Percentiles rank a stretch among this genome's conserved stretches.
These are phyloP conservation scores for Caenorhabditis wallacei DNA, from an alignment of 2,888 invertebrate genomes.

Conservation along the genomic window DNA sequence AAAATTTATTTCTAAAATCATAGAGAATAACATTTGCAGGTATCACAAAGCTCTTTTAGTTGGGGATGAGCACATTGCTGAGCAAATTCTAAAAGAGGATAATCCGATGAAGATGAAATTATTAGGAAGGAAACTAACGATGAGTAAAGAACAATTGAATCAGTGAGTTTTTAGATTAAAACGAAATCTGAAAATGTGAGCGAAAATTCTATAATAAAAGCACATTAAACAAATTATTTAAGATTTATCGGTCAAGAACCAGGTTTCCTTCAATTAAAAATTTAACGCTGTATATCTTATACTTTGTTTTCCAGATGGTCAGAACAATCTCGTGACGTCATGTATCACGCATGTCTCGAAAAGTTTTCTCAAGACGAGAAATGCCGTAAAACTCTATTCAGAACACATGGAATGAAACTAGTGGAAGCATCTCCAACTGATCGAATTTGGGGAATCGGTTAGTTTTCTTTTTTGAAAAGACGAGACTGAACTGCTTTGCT, in stretches of 20 bases:
- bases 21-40: slow-evolving; percentile 2
- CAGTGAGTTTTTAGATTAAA: slow-evolving; percentile 25
- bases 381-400: slow-evolving; percentile 16
- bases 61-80: slow-evolving; percentile 16
- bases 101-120: slow-evolving; percentile 47
- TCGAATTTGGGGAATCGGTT: slow-evolving; percentile 51
- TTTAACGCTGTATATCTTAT: too few species aligned
- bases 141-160: slow-evolving; percentile 40
- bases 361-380: slow-evolving; percentile 36
- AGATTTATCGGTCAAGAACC: too few species aligned
- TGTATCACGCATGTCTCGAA: slow-evolving; percentile 32
- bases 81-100: slow-evolving; percentile 24
- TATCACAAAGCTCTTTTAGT: slow-evolving; percentile 42
- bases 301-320: slow-evolving; percentile 51
- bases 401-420: slow-evolving; percentile 46
- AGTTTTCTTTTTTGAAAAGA: too few species aligned
- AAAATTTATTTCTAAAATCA: not conserved
- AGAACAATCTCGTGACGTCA: slow-evolving; percentile 11
- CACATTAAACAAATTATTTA: too few species aligned
- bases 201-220: too few species aligned
- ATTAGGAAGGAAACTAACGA: slow-evolving; percentile 28
- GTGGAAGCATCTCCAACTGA: slow-evolving; percentile 53
- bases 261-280: too few species aligned
- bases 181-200: not conserved
- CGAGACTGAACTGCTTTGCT: too few species aligned